Evolutionary conservation across 2,113 vertebrate genomes (phyloP).

Genomic region (Vulpes ferrilata): DNA sequence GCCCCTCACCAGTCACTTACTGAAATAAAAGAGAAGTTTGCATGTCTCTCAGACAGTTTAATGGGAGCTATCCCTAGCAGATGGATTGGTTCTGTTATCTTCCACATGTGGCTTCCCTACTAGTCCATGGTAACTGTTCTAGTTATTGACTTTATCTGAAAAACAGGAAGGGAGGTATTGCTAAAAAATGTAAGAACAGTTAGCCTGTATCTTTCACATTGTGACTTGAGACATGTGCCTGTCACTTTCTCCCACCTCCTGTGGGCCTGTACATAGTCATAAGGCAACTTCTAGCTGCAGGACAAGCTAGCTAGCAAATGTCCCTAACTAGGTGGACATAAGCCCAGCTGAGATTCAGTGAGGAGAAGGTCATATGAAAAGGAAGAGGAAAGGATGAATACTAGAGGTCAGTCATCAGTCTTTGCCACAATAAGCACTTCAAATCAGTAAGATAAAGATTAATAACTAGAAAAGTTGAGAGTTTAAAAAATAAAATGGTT

Average conservation of each 20-base stretch:
- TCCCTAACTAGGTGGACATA: background rate
- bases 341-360: background rate
- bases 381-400: background rate
- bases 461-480: background rate
- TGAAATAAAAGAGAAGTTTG: conserved; percentile 12
- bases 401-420: background rate
- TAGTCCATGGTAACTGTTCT: background rate
- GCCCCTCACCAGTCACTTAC: background rate
- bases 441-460: background rate
- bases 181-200: background rate
- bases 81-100: background rate
- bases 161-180: background rate
- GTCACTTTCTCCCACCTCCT: background rate
- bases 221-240: background rate
- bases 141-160: background rate
- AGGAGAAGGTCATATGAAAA: background rate
- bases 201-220: background rate
- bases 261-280: background rate
- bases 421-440: background rate
- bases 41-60: background rate
- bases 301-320: background rate
- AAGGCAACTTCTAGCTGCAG: background rate
- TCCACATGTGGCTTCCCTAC: background rate
- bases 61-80: background rate
- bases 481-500: background rate